phyloP scores from a whole-genome alignment of 2,888 invertebrate genomes.

The Acanthococcus lagerstroemiae region DNA sequence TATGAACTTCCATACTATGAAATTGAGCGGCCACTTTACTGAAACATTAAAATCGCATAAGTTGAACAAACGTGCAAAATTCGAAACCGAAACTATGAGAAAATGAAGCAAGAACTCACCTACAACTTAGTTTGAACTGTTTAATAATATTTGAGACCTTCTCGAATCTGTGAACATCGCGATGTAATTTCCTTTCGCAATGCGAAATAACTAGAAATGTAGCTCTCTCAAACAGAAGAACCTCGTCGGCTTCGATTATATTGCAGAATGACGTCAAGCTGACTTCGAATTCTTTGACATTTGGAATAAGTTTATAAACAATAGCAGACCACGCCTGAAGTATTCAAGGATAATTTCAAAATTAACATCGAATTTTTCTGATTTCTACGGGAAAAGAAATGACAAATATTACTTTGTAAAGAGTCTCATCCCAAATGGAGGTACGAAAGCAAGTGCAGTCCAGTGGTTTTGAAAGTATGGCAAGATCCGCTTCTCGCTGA shows the following conservation, averaged over 20 bases:
- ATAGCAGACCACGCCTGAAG: constrained; percentile 98
- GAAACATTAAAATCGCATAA: constrained; percentile 37
- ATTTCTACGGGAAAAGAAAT: too few relatives aligned
- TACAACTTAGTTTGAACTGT: constrained; percentile 96
- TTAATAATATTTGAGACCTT: constrained; percentile 99
- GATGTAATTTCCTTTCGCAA: constrained; percentile 81
- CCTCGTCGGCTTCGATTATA: constrained; percentile 98
- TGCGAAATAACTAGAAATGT: constrained; percentile 98
- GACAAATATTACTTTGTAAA: constrained; percentile 60
- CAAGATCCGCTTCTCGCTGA: constrained; percentile 82
- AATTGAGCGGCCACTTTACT: constrained; percentile 93
- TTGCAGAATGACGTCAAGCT: constrained; percentile 90
- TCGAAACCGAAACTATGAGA: too few relatives aligned
- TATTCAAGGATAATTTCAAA: too few relatives aligned
- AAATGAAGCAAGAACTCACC: constrained; percentile 44
- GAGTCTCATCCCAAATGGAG: constrained; percentile 99
- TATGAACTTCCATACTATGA: constrained; percentile 95
- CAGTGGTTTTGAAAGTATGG: constrained; percentile 75
- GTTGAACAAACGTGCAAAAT: too few relatives aligned
- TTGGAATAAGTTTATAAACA: constrained; percentile 97
- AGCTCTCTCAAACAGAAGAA: constrained; percentile 91
- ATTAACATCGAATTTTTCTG: too few relatives aligned
- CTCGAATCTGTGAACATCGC: constrained; percentile 95
- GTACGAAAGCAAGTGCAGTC: constrained; percentile 95
- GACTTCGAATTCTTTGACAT: constrained; percentile 89